These are phyloP conservation scores for Drosophila lacertosa DNA, from an alignment of 1,140 invertebrate genomes.

Conservation along the genomic window DNA sequence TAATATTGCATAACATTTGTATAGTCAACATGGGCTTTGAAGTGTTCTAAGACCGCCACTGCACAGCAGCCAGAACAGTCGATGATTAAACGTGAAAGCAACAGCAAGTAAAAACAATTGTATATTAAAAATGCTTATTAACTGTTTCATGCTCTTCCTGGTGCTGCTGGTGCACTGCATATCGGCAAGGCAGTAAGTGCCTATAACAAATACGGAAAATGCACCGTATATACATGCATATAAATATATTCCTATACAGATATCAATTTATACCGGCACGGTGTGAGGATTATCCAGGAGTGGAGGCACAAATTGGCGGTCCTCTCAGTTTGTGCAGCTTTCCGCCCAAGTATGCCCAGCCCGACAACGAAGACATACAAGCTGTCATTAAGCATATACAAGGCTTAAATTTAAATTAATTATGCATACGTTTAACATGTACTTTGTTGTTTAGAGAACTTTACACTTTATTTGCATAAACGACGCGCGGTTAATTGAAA, in stretches of 20 bases:
- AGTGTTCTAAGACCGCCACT: constrained; percentile 24
- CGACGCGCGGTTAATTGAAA: constrained; percentile 39
- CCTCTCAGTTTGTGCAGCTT: constrained; percentile 56
- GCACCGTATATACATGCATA: not conserved
- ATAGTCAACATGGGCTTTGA: constrained; percentile 29
- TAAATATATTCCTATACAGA: constrained; percentile 7
- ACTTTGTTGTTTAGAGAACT: constrained; percentile 50
- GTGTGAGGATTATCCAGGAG: constrained; percentile 41
- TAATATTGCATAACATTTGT: constrained; percentile 56
- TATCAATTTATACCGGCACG: constrained; percentile 57
- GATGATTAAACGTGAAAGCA: constrained; percentile 19
- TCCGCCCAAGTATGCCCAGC: constrained; percentile 37
- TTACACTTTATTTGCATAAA: constrained; percentile 66
- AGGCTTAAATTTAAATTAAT: constrained; percentile 34
- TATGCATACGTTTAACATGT: not conserved
- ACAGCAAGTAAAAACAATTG: constrained; percentile 7
- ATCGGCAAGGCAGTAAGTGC: constrained; percentile 37
- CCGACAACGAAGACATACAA: constrained; percentile 48
- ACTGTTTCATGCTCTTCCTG: constrained; percentile 6
- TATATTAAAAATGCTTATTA: constrained; percentile 33
- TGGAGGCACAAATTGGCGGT: constrained; percentile 46
- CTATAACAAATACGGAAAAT: not conserved
- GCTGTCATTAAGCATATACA: constrained; percentile 58
- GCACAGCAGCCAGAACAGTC: constrained; percentile 28
- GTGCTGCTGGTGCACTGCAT: constrained; percentile 1